These are phyloP conservation scores for Eclectus roratus DNA, from an alignment of 2,113 vertebrate species.

Conservation along the genomic window DNA sequence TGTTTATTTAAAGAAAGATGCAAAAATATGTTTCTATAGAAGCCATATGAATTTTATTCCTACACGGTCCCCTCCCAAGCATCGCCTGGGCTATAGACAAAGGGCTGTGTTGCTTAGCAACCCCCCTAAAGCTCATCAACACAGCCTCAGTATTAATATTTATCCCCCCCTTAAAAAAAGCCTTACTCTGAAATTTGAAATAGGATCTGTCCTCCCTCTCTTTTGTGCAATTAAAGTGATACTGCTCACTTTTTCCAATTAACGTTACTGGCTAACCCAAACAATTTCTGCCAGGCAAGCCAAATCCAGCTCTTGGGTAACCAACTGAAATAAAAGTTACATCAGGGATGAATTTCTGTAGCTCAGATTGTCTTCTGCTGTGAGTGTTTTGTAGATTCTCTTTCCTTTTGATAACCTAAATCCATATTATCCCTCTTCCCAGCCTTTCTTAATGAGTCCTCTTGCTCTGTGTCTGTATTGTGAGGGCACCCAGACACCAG, in stretches of 20 bases:
- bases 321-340: background rate
- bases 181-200: slow-evolving; percentile 69
- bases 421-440: background rate
- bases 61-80: background rate
- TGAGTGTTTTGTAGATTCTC: background rate
- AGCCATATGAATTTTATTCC: slow-evolving; percentile 51
- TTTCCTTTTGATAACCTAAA: background rate
- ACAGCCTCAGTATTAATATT: slow-evolving; percentile 75
- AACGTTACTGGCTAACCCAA: background rate
- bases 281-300: background rate
- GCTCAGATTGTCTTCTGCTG: background rate
- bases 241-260: background rate
- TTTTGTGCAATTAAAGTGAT: slow-evolving; percentile 24
- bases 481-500: background rate
- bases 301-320: background rate
- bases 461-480: fast-evolving
- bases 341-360: background rate
- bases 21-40: slow-evolving; percentile 28
- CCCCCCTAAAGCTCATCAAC: slow-evolving; percentile 76
- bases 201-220: slow-evolving; percentile 31
- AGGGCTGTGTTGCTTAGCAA: slow-evolving; percentile 77
- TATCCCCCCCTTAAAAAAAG: slow-evolving; percentile 26
- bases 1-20: slow-evolving; percentile 4
- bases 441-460: background rate
- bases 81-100: slow-evolving; percentile 66